Evolutionary conservation across 2,888 invertebrate species (phyloP), one percentile per base, ranked within the genome.

Genomic region (Patella depressa): DNA sequence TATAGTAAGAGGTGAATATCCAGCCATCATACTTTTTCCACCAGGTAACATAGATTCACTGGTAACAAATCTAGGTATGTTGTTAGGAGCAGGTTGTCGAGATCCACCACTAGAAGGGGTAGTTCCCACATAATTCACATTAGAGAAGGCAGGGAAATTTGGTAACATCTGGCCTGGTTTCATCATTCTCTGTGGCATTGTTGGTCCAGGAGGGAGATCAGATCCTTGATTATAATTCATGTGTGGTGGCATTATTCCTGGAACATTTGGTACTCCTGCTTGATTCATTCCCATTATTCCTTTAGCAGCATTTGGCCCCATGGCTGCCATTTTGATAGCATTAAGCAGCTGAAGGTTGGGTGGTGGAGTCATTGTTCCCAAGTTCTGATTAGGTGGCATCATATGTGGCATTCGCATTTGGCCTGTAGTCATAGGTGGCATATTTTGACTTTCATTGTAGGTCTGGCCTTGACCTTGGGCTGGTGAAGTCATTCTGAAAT

Each of bases 1-100:
- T 77, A 87, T 82, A 11, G 84, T 81, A 71, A 87, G 82, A 73
- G 85, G 84, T 69, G 85, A 83, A 29, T 86, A 80, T 9, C 84
- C 81, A 12, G 83, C 84, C 45, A 87, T 78, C 19, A 85, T 82
- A 55, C 3, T 24, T 55, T 19, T 59, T 86, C 84, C 9, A 81
- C 80, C 75, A 81, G 79, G 65, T 82, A 82, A 5, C 81, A 78
- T n/a, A 77, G 79, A n/a, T 84, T 78, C 73, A 84, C 85, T 12
- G 85, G 85, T 59, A 81, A 82, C 7, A 57, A 34, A 55, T 65
- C 74, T 53, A 72, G 74, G 19, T 12, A 57, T 12, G 53, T 57
- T n/a, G 65, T 71, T 69, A 70, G 75, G 15, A 19, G 69, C 3
- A 79, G 77, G 76, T 81, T 82, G 73, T 77, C 73, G 11, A 79